A percentile compares a stretch with the other conserved stretches of the same genome.
phyloP scores from a whole-genome alignment of 2,113 vertebrate species.

The Lagenorhynchus albirostris region DNA sequence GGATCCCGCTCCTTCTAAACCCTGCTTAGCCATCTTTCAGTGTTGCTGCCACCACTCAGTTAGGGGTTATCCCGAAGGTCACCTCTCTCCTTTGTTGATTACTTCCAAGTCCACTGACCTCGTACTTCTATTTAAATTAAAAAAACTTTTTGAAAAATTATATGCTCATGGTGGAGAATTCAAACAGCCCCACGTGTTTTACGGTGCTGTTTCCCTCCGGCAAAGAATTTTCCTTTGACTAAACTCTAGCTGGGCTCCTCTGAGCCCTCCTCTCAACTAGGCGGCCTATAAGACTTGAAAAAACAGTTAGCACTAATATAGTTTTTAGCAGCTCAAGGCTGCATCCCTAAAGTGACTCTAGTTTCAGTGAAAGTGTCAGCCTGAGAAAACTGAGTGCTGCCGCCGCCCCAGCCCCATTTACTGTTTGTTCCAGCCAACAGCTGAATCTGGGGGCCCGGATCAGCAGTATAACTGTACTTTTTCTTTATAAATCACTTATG shows the following conservation, averaged over 20 bases:
- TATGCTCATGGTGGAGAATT: background rate
- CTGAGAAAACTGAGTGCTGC: background rate
- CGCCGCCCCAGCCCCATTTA: background rate
- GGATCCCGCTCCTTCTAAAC: rapidly evolving
- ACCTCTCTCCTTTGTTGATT: background rate
- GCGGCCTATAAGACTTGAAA: background rate
- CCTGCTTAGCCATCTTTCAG: background rate
- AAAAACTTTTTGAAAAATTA: background rate
- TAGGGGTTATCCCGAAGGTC: no score
- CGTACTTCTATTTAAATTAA: background rate
- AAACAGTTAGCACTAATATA: background rate
- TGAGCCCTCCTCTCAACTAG: background rate
- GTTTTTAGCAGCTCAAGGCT: background rate
- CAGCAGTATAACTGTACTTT: background rate
- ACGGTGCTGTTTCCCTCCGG: no score
- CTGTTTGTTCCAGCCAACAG: background rate
- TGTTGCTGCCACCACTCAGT: no score
- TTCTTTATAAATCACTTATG: background rate
- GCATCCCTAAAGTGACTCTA: background rate
- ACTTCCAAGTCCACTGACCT: background rate
- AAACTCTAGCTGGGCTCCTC: background rate
- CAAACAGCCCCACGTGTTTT: background rate
- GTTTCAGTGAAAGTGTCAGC: background rate
- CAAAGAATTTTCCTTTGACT: background rate
- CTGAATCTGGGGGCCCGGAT: background rate